Evolutionary conservation across 1,140 invertebrate genomes (phyloP).

Genomic region (Anoplophora glabripennis): DNA sequence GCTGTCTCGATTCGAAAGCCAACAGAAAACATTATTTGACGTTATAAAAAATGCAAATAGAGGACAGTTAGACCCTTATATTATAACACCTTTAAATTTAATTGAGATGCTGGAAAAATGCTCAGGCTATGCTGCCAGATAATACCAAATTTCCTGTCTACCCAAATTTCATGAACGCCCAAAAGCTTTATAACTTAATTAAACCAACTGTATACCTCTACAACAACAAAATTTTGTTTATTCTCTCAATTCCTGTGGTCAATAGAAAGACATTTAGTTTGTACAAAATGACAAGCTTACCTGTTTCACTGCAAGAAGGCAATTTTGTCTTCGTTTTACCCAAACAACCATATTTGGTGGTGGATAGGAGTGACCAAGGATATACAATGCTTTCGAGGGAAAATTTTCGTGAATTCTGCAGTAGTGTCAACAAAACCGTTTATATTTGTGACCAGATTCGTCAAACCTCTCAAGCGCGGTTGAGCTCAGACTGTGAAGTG

Average conservation of each 20-base stretch:
- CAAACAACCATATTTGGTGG: neutral
- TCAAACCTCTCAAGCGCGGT: neutral
- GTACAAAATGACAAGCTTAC: slow-evolving; percentile 10
- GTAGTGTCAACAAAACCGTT: neutral
- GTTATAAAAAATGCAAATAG: slow-evolving; percentile 5
- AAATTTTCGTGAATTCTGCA: neutral
- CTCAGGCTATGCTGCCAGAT: neutral
- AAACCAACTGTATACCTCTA: slow-evolving; percentile 1
- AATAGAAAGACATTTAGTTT: neutral
- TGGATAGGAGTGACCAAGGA: slow-evolving; percentile 1
- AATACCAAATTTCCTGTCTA: neutral
- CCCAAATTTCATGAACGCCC: slow-evolving; percentile 1
- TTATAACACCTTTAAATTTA: slow-evolving; percentile 5
- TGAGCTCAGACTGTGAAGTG: neutral
- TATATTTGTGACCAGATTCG: slow-evolving; percentile 5
- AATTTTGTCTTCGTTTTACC: slow-evolving; percentile 3
- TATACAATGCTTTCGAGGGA: neutral
- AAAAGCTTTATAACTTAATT: slow-evolving; percentile 6
- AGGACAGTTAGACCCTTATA: neutral
- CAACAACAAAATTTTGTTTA: slow-evolving; percentile 8
- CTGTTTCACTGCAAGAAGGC: neutral
- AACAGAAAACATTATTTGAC: slow-evolving; percentile 2
- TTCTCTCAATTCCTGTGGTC: neutral
- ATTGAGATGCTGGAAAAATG: neutral
- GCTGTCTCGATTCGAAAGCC: neutral